phyloP scores from a whole-genome alignment of 2,797 vertebrate species.

The Mastacembelus armatus region DNA sequence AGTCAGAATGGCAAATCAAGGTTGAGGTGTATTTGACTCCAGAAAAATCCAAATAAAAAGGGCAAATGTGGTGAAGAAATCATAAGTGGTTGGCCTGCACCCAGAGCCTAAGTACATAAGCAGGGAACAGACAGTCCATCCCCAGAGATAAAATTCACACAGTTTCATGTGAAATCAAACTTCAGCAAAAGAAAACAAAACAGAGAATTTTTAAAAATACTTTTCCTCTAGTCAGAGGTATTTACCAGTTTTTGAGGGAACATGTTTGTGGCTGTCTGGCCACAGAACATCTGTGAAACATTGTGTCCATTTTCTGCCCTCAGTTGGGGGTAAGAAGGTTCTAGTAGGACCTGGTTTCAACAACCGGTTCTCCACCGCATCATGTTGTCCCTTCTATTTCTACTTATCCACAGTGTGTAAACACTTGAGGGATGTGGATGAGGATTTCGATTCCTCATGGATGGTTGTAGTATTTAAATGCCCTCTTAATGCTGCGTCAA shows the following conservation, averaged over 20 bases:
- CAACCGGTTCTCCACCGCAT: conserved; percentile 54
- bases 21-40: conserved; percentile 63
- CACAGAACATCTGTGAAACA: conserved; percentile 80
- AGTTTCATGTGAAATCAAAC: conserved; percentile 67
- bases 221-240: conserved; percentile 73
- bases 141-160: conserved; percentile 69
- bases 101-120: conserved; percentile 64
- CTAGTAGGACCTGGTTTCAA: conserved; percentile 59
- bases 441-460: conserved; percentile 40
- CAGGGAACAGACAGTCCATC: conserved; percentile 53
- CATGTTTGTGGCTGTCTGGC: conserved; percentile 78
- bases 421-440: conserved; percentile 36
- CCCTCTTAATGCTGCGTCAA: conserved; percentile 34
- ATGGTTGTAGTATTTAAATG: conserved; percentile 49
- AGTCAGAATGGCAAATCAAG: conserved; percentile 66
- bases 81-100: conserved; percentile 58
- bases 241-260: conserved; percentile 76
- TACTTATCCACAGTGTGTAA: conserved; percentile 55
- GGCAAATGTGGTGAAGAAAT: conserved; percentile 66
- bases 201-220: conserved; percentile 62
- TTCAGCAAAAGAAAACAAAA: conserved; percentile 76
- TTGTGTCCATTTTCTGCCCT: conserved; percentile 75
- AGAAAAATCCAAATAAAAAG: conserved; percentile 67
- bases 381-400: conserved; percentile 41
- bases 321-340: conserved; percentile 54